Evolutionary conservation across 2,888 invertebrate genomes (phyloP).

Genomic region (Gerris lacustris): DNA sequence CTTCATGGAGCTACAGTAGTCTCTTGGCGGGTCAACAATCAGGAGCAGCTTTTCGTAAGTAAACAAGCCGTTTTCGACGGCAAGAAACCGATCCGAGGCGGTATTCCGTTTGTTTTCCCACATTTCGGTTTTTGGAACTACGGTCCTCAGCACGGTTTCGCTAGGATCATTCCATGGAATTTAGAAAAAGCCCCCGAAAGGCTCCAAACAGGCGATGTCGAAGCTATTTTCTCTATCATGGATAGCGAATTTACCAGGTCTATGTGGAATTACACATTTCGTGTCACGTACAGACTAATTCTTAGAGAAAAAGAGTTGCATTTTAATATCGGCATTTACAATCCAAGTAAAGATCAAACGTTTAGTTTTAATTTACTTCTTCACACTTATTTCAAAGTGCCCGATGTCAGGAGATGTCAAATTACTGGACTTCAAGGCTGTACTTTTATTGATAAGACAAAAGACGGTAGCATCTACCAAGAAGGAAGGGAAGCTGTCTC

Average conservation of each 20-base stretch:
- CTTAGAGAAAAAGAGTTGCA: slow-evolving; percentile 82
- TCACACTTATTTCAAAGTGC: slow-evolving; percentile 92
- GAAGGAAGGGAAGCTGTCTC: slow-evolving; percentile 84
- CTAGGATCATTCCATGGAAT: slow-evolving; percentile 82
- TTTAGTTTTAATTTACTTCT: slow-evolving; percentile 84
- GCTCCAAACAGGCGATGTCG: slow-evolving; percentile 79
- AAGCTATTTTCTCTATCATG: slow-evolving; percentile 81
- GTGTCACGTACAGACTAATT: slow-evolving; percentile 82
- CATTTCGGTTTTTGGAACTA: slow-evolving; percentile 91
- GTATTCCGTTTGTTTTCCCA: slow-evolving; percentile 92
- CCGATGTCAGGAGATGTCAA: slow-evolving; percentile 81
- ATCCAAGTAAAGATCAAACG: slow-evolving; percentile 81
- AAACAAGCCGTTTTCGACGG: slow-evolving; percentile 93
- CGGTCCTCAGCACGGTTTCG: slow-evolving; percentile 94
- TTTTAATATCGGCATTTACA: slow-evolving; percentile 85
- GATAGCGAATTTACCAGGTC: slow-evolving; percentile 84
- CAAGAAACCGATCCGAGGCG: slow-evolving; percentile 89
- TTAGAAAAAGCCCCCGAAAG: slow-evolving; percentile 79
- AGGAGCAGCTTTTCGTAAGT: slow-evolving; percentile 92
- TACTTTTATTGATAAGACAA: slow-evolving; percentile 80
- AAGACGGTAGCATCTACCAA: slow-evolving; percentile 73
- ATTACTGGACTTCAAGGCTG: slow-evolving; percentile 85
- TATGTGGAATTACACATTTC: slow-evolving; percentile 91
- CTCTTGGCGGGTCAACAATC: slow-evolving; percentile 91
- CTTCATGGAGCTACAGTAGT: slow-evolving; percentile 92